A percentile compares a stretch with the other conserved stretches of the same genome.
Evolutionary conservation across 2,113 vertebrate species (phyloP).

Genomic region (Channa argus): DNA sequence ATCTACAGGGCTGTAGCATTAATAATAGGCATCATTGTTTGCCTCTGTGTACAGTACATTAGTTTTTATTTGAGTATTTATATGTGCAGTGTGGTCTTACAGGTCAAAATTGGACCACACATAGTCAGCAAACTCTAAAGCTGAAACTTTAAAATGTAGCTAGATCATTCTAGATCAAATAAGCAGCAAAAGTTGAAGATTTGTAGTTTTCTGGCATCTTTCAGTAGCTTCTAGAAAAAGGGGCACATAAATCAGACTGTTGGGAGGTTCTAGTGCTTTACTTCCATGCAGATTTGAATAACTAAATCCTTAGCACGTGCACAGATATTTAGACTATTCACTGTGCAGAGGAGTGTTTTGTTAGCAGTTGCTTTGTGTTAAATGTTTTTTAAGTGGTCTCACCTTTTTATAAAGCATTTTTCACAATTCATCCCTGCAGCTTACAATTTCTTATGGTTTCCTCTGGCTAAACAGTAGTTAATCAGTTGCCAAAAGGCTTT

Average conservation of each 20-base stretch:
- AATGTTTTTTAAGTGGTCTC: too few species aligned
- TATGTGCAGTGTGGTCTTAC: slow-evolving; percentile 5
- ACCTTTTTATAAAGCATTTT: slow-evolving; percentile 53
- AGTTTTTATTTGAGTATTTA: background rate
- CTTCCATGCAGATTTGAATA: too few species aligned
- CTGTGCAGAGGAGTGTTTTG: too few species aligned
- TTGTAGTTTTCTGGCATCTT: slow-evolving; percentile 39
- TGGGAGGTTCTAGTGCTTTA: too few species aligned
- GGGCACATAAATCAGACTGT: background rate
- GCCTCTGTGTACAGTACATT: background rate
- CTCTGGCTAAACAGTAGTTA: slow-evolving; percentile 77
- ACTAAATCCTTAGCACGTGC: too few species aligned
- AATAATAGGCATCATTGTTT: background rate
- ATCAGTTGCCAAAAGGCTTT: slow-evolving; percentile 74
- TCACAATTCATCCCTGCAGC: slow-evolving; percentile 47
- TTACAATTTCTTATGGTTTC: slow-evolving; percentile 71
- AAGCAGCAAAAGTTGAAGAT: slow-evolving; percentile 36
- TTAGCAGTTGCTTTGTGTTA: too few species aligned
- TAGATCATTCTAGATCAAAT: slow-evolving; percentile 26
- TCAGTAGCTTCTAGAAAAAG: slow-evolving; percentile 17
- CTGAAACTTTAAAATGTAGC: background rate
- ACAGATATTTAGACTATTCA: too few species aligned
- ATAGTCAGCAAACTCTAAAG: slow-evolving; percentile 38
- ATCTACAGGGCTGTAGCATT: background rate
- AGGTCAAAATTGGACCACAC: too few species aligned